Evolutionary conservation across 2,797 vertebrate genomes (phyloP).

Genomic region (Huso huso): DNA sequence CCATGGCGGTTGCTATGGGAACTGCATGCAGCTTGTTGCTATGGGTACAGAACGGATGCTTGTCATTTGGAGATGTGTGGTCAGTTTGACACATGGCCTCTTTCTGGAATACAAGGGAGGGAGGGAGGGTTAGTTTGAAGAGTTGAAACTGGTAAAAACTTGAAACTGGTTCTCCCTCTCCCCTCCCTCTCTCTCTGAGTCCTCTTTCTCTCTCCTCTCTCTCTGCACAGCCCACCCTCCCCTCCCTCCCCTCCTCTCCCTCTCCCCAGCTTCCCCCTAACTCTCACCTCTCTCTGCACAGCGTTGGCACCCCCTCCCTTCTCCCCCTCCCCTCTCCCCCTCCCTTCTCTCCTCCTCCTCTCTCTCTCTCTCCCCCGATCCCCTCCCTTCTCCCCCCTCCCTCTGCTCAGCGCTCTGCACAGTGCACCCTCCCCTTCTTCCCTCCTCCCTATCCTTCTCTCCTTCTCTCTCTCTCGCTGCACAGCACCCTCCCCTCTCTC

Average conservation of each 20-base stretch:
- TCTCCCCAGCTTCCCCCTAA: too few relatives aligned
- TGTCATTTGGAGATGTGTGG: neutral
- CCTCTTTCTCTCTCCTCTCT: neutral
- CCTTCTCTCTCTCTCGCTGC: too few relatives aligned
- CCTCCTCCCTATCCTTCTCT: neutral
- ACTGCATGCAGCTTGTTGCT: slow-evolving; percentile 38
- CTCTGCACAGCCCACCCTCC: neutral
- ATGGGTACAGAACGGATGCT: slow-evolving; percentile 35
- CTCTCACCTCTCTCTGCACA: slow-evolving; percentile 37
- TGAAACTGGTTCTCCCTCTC: neutral
- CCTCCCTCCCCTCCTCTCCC: too few relatives aligned
- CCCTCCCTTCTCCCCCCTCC: too few relatives aligned
- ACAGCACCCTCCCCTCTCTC: neutral
- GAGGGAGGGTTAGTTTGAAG: neutral
- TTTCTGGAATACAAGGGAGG: slow-evolving; percentile 41
- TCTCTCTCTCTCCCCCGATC: too few relatives aligned
- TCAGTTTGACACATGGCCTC: neutral
- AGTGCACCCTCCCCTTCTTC: slow-evolving; percentile 29
- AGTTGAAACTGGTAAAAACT: slow-evolving; percentile 27
- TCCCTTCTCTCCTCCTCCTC: too few relatives aligned
- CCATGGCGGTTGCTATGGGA: slow-evolving; percentile 28
- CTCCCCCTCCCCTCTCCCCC: too few relatives aligned
- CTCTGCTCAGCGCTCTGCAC: too few relatives aligned
- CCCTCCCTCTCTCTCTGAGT: neutral
- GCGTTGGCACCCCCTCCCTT: too few relatives aligned